A percentile compares a stretch with the other conserved stretches of the same genome.
Conservation (phyloP, 1,140 invertebrate genomes). For the Drusus annulatus region DNA sequence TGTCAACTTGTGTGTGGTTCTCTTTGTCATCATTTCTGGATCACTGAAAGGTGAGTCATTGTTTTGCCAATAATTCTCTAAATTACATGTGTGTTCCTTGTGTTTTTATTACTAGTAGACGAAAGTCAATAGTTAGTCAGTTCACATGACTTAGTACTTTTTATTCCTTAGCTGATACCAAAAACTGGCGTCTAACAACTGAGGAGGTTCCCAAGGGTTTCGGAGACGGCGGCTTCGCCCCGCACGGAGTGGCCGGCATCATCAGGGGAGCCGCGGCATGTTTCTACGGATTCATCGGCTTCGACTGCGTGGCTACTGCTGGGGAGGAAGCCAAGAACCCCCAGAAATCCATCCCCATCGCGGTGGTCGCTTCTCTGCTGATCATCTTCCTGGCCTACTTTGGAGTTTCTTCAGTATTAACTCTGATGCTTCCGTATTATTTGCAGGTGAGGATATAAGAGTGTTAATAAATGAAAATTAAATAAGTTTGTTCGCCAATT, state of each 20-base stretch:
- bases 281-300: conserved; percentile 94
- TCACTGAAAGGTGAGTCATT: conserved; percentile 78
- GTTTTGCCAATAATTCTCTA: no score
- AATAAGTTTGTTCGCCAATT: no score
- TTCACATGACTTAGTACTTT: no score
- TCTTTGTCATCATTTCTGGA: conserved; percentile 88
- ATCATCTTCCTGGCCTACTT: conserved; percentile 91
- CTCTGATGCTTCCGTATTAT: conserved; percentile 92
- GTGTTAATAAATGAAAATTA: no score
- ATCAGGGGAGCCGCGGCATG: conserved; percentile 89
- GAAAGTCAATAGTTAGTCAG: no score
- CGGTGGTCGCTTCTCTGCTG: conserved; percentile 86
- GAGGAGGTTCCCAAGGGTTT: conserved; percentile 64
- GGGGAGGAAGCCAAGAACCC: conserved; percentile 91
- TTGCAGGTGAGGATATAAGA: conserved; percentile 71
- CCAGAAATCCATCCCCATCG: conserved; percentile 89
- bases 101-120: no score
- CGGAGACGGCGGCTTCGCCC: conserved; percentile 85
- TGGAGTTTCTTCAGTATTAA: conserved; percentile 88
- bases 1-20: conserved; percentile 87
- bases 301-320: conserved; percentile 90
- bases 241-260: conserved; percentile 85
- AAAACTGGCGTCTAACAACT: conserved; percentile 80
- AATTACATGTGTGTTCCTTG: no score
- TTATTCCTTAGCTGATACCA: conserved; percentile 67